phyloP scores from a whole-genome alignment of 2,797 vertebrate species.

The Malurus leucopterus region DNA sequence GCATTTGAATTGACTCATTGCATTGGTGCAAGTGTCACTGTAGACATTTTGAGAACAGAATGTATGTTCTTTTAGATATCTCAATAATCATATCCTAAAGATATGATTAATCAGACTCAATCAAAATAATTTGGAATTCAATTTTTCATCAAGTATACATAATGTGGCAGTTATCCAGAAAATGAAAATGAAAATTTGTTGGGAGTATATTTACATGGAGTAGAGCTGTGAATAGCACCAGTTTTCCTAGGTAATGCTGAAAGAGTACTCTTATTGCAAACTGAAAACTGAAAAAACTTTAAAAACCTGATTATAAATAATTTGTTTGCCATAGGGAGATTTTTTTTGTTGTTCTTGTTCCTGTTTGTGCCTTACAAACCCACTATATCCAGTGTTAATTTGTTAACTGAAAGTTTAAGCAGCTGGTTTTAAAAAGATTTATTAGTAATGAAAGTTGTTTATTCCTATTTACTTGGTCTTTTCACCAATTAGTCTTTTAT shows the following conservation, averaged over 20 bases:
- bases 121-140: neutral
- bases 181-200: neutral
- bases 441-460: slow-evolving; percentile 5
- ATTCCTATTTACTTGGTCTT: neutral
- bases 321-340: neutral
- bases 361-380: neutral
- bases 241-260: neutral
- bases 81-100: neutral
- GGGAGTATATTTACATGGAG: neutral
- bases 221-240: neutral
- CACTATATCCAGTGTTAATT: neutral
- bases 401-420: neutral
- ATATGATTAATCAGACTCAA: neutral
- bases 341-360: neutral
- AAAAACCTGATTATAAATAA: neutral
- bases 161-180: neutral
- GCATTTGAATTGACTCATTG: neutral
- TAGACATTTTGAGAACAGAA: neutral
- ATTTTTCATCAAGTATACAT: neutral
- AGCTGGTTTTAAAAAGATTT: neutral
- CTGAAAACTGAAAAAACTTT: neutral
- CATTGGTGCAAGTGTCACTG: neutral
- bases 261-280: neutral
- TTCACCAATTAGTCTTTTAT: neutral
- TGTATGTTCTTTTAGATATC: neutral